Evolutionary conservation across 1,140 invertebrate species (phyloP).

Genomic region (Thalassaphorura encarpata): DNA sequence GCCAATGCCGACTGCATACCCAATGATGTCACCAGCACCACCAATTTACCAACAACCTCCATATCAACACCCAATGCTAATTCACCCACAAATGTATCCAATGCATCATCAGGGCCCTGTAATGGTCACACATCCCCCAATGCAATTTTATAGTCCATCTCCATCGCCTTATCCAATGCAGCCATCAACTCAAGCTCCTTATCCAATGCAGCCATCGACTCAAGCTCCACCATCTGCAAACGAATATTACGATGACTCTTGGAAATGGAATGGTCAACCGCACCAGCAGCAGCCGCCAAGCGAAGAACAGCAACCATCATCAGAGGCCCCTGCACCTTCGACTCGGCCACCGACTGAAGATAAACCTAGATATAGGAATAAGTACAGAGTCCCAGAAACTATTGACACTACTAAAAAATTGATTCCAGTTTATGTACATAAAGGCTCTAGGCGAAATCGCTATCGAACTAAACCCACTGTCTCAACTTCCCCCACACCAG

Average conservation of each 20-base stretch:
- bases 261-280: background rate
- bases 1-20: background rate
- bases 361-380: constrained; percentile 18
- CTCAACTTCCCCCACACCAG: constrained; percentile 2
- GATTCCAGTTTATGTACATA: constrained; percentile 23
- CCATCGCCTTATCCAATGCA: background rate
- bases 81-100: background rate
- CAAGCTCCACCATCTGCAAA: no score
- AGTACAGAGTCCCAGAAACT: constrained; percentile 7
- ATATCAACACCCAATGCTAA: constrained; percentile 1
- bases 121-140: background rate
- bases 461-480: background rate
- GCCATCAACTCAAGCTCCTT: background rate
- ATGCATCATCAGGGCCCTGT: background rate
- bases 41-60: background rate
- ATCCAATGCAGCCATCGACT: no score
- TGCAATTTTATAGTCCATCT: background rate
- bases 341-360: background rate
- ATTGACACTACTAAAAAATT: constrained; percentile 10
- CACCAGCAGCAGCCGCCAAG: background rate
- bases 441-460: constrained; percentile 9
- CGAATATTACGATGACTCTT: background rate
- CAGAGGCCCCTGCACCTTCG: no score
- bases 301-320: no score
- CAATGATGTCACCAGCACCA: background rate